These are phyloP conservation scores for Odocoileus virginianus DNA, from an alignment of 2,113 vertebrate species.

Conservation along the genomic window DNA sequence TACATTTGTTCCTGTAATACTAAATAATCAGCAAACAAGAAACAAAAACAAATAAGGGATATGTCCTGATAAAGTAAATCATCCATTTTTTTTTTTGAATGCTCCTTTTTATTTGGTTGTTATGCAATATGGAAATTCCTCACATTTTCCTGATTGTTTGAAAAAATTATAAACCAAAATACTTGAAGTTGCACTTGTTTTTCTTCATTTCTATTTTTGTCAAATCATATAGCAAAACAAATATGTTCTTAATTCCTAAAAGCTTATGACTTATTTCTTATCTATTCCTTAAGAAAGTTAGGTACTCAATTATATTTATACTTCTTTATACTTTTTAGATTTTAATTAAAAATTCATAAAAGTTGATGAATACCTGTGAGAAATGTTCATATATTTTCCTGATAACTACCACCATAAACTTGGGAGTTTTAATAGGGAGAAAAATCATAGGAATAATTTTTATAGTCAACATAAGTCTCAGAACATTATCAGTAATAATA, in stretches of 20 bases:
- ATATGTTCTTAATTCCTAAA: slow-evolving; percentile 21
- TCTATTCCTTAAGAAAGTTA: slow-evolving; percentile 42
- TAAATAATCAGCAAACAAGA: background rate
- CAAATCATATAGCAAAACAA: background rate
- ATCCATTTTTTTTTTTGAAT: background rate
- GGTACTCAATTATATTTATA: slow-evolving; percentile 50
- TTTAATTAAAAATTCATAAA: slow-evolving; percentile 72
- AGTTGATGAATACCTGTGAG: slow-evolving; percentile 56
- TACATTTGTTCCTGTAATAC: background rate
- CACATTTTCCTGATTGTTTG: background rate
- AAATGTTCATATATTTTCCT: slow-evolving; percentile 48
- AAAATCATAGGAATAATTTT: slow-evolving; percentile 10
- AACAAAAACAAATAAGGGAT: background rate
- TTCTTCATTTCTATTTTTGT: slow-evolving; percentile 6
- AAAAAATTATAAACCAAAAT: background rate
- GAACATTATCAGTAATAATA: slow-evolving; percentile 62
- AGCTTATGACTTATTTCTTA: background rate
- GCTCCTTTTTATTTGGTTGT: background rate
- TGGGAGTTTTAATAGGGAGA: slow-evolving; percentile 38
- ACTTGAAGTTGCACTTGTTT: background rate
- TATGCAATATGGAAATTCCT: background rate
- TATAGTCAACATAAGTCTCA: slow-evolving; percentile 39
- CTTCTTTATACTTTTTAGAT: slow-evolving; percentile 49
- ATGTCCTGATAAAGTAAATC: background rate
- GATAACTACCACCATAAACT: slow-evolving; percentile 51